These are phyloP conservation scores for Stramonita haemastoma DNA, from an alignment of 2,888 invertebrate genomes.

Conservation along the genomic window DNA sequence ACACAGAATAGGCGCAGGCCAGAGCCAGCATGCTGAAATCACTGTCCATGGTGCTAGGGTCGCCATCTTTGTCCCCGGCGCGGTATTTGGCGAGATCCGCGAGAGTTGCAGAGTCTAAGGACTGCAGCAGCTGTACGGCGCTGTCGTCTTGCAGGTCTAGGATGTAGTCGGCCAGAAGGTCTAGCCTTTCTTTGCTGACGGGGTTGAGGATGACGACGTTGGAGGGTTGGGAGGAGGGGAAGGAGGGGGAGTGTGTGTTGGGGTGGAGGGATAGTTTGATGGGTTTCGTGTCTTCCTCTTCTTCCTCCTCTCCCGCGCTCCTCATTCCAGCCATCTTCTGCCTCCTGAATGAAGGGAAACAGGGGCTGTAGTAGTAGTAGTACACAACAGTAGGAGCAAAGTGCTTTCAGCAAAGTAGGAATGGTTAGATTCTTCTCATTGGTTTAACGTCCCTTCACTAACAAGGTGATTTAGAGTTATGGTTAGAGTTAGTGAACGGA, in stretches of 20 bases:
- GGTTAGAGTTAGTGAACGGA: neutral
- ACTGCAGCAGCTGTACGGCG: neutral
- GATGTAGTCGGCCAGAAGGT: slow-evolving; percentile 17
- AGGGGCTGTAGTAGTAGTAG: no score
- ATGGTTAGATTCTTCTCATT: no score
- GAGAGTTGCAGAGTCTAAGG: neutral
- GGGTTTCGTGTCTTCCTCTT: no score
- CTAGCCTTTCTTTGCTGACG: neutral
- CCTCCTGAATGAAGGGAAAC: no score
- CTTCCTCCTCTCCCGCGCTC: no score
- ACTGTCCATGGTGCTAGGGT: neutral
- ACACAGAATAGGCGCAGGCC: slow-evolving; percentile 9
- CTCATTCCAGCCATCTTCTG: no score
- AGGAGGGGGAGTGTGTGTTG: no score
- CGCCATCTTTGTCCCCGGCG: slow-evolving; percentile 3
- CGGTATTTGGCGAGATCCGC: neutral
- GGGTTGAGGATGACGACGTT: neutral
- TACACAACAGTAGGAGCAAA: no score
- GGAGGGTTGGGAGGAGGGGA: neutral
- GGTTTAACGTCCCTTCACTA: no score
- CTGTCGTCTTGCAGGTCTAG: slow-evolving; percentile 1
- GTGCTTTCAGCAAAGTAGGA: no score
- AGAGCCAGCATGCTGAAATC: slow-evolving; percentile 15
- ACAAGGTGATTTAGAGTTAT: neutral
- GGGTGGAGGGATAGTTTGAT: no score